Conservation (phyloP, 2,113 vertebrate species). For the Holacanthus passer region DNA sequence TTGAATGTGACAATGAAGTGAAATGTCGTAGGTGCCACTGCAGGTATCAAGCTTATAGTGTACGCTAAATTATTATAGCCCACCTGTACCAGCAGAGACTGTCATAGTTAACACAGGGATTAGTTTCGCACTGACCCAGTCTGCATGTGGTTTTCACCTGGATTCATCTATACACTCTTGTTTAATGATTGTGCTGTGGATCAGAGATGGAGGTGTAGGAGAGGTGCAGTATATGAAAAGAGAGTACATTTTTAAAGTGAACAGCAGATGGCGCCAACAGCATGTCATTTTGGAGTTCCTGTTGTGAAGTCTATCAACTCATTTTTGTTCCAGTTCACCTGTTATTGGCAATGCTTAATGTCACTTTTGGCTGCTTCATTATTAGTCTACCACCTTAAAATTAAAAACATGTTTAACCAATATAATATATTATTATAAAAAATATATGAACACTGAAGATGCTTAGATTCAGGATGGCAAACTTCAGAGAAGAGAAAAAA, state of each 20-base stretch:
- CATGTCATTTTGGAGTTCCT: background rate
- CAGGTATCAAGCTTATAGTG: background rate
- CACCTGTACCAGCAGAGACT: background rate
- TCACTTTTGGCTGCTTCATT: too few species aligned
- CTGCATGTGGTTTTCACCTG: background rate
- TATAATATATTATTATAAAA: background rate
- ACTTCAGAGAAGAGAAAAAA: background rate
- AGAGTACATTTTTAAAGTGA: slow-evolving; percentile 7
- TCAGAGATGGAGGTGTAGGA: background rate
- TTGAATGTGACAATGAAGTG: slow-evolving; percentile 14
- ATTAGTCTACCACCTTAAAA: background rate
- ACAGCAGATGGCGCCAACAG: slow-evolving; percentile 60
- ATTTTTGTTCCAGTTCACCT: background rate
- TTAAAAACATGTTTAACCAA: background rate
- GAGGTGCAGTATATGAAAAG: background rate
- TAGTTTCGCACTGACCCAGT: slow-evolving; percentile 4
- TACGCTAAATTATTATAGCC: background rate
- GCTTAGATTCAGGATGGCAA: background rate
- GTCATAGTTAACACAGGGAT: background rate
- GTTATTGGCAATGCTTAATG: background rate
- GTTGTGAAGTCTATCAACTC: background rate
- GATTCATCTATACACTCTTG: too few species aligned
- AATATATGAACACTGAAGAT: too few species aligned
- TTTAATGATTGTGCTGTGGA: too few species aligned
- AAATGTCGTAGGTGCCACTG: slow-evolving; percentile 15